phyloP scores from a whole-genome alignment of 2,888 invertebrate genomes.

The Halictus quadricinctus region DNA sequence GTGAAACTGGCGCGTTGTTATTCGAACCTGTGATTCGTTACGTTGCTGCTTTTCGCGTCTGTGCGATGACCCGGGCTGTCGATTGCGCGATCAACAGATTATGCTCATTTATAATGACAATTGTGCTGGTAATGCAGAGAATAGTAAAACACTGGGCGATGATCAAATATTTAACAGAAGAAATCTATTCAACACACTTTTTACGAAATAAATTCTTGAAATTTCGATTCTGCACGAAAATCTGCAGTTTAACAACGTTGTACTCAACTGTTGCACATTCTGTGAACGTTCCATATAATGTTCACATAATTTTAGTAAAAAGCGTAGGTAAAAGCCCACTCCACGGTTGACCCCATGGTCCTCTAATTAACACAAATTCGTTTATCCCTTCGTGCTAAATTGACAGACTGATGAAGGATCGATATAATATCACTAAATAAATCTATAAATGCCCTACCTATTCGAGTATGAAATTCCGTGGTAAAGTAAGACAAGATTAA shows the following conservation, averaged over 20 bases:
- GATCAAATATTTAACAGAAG: background rate
- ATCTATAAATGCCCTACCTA: no score
- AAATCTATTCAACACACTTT: background rate
- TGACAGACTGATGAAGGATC: background rate
- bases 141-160: background rate
- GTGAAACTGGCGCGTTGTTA: background rate
- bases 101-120: background rate
- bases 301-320: background rate
- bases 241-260: background rate
- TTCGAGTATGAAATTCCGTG: no score
- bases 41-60: background rate
- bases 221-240: background rate
- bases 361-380: background rate
- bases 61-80: background rate
- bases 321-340: conserved; percentile 2
- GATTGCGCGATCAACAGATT: background rate
- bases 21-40: background rate
- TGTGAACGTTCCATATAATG: background rate
- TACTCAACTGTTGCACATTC: background rate
- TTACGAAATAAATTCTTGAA: background rate
- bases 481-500: no score
- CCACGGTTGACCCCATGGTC: background rate
- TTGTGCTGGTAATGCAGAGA: background rate
- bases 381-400: background rate
- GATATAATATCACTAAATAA: background rate